Conservation (phyloP, 2,888 invertebrate genomes). For the Andrena marginata region DNA sequence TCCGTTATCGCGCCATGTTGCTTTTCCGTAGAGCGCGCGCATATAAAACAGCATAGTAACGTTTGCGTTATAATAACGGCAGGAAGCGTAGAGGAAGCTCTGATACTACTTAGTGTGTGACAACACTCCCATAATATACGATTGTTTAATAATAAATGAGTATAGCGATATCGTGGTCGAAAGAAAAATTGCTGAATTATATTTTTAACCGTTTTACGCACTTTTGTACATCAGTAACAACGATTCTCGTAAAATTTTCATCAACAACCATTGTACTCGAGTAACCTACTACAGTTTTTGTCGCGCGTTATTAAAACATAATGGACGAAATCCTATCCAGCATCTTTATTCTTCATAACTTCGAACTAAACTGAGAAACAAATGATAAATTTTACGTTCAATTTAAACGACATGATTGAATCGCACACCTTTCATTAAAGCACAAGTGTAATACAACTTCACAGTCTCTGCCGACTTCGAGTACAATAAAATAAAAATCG, state of each 20-base stretch:
- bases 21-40: too few relatives aligned
- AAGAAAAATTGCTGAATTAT: not conserved
- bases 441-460: not conserved
- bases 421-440: not conserved
- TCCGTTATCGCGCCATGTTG: not conserved
- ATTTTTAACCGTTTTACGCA: constrained; percentile 23
- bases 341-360: not conserved
- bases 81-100: too few relatives aligned
- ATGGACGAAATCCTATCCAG: constrained; percentile 2
- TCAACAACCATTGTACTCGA: constrained; percentile 14
- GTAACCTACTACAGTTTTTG: not conserved
- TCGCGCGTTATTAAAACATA: constrained; percentile 16
- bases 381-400: not conserved
- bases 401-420: too few relatives aligned
- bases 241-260: constrained; percentile 10
- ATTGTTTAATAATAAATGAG: not conserved
- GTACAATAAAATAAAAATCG: not conserved
- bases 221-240: constrained; percentile 42
- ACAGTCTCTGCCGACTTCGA: not conserved
- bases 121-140: not conserved
- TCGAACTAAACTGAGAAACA: not conserved
- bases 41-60: too few relatives aligned
- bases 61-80: too few relatives aligned
- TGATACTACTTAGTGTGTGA: too few relatives aligned
- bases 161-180: not conserved